Conservation (phyloP, 2,888 invertebrate genomes). For the Malachius bipustulatus region DNA sequence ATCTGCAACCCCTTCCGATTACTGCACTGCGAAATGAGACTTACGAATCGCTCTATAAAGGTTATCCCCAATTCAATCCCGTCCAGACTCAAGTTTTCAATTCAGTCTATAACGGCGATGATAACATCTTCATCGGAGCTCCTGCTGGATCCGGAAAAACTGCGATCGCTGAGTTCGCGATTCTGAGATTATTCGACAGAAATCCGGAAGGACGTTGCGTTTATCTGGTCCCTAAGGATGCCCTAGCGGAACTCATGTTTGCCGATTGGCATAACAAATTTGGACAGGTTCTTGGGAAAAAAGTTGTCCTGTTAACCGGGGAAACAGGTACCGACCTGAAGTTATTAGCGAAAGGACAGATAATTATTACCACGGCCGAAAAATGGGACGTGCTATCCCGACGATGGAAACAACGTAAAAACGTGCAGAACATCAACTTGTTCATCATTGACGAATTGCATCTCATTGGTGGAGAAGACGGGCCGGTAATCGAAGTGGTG, state of each 20-base stretch:
- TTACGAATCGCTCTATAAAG: slow-evolving; percentile 76
- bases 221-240: slow-evolving; percentile 85
- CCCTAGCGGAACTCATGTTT: slow-evolving; percentile 80
- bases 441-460: slow-evolving; percentile 97
- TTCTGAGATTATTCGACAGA: slow-evolving; percentile 64
- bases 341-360: slow-evolving; percentile 79
- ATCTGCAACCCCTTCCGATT: slow-evolving; percentile 90
- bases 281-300: slow-evolving; percentile 63
- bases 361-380: slow-evolving; percentile 94
- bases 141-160: slow-evolving; percentile 90
- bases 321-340: slow-evolving; percentile 97
- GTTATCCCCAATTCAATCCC: slow-evolving; percentile 93
- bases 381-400: slow-evolving; percentile 98
- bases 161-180: slow-evolving; percentile 91
- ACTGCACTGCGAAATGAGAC: slow-evolving; percentile 80
- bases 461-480: slow-evolving; percentile 77
- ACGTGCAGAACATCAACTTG: slow-evolving; percentile 91
- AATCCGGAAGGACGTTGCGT: slow-evolving; percentile 76
- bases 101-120: slow-evolving; percentile 95
- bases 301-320: slow-evolving; percentile 86
- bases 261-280: slow-evolving; percentile 89
- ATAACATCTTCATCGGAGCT: slow-evolving; percentile 93
- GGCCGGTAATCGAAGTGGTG: slow-evolving; percentile 87
- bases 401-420: slow-evolving; percentile 97
- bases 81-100: slow-evolving; percentile 99